Conservation (phyloP, 2,888 invertebrate species). For the Bhutanitis thaidina region DNA sequence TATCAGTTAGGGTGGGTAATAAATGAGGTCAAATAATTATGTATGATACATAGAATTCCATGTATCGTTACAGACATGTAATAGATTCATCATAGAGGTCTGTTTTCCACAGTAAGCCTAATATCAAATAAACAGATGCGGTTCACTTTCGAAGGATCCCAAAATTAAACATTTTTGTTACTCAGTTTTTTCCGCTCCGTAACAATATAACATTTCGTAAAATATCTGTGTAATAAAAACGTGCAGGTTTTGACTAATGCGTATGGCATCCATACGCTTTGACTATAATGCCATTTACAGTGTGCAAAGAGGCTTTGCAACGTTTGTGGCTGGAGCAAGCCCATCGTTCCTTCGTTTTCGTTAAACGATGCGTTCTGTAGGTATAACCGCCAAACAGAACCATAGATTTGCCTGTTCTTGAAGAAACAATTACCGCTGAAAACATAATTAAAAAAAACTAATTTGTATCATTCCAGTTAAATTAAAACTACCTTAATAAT, state of each 20-base stretch:
- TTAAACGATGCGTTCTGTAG: conserved; percentile 24
- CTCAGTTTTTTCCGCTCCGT: too few relatives aligned
- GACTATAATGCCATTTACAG: conserved; percentile 35
- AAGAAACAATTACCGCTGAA: conserved; percentile 35
- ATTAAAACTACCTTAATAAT: too few relatives aligned
- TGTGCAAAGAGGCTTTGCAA: conserved; percentile 28
- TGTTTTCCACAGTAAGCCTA: too few relatives aligned
- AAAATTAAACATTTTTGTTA: too few relatives aligned
- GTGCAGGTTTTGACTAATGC: background rate
- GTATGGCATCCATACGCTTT: conserved; percentile 41
- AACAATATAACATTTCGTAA: background rate
- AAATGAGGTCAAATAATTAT: too few relatives aligned
- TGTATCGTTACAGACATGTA: too few relatives aligned
- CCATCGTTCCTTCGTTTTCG: conserved; percentile 22
- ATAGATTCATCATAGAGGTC: too few relatives aligned
- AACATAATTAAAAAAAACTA: background rate
- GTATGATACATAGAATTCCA: too few relatives aligned
- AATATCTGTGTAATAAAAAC: background rate
- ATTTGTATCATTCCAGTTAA: background rate
- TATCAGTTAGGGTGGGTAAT: too few relatives aligned
- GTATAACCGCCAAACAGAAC: conserved; percentile 24
- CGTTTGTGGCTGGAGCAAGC: conserved; percentile 26
- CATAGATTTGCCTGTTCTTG: conserved; percentile 35
- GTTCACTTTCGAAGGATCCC: too few relatives aligned
- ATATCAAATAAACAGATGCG: too few relatives aligned